Base-by-base conservation (phyloP, 92 coral and sea anemone genomes). In the Phenganax marumi region DNA sequence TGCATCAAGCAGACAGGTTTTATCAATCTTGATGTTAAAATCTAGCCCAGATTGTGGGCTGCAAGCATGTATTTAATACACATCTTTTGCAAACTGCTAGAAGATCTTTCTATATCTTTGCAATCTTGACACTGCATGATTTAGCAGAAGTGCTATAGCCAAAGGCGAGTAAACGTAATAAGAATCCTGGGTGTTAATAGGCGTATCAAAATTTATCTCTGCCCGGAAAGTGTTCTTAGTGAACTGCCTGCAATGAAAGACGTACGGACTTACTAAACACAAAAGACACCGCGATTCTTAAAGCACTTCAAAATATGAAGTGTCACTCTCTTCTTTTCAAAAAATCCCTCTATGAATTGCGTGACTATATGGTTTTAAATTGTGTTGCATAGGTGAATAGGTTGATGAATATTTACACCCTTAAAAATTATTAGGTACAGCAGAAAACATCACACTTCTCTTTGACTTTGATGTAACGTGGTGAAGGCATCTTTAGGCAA, bases 201-300 rank as follows among this genome's bases (percentile, higher is more conserved):
- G 49, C 49, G 25, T 25, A 14, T 33, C 19, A 19, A 66, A 10
- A 66, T 25, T 18, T 25, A 33, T 66, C 72, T 66, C 6, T 66
- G n/a, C 72, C 72, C 72, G 48, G 72, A 66, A 66, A 66, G 9
- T 17, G 68, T 19, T 23, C 72, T 66, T 12, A 25, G 25, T 17
- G 9, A 66, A 33, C 49, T 33, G 49, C 43, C 17, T 66, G 49
- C 10, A 33, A 66, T n/a, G 18, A 14, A 56, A 56, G 63, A 56
- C 63, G 0, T 10, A 14, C 19, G 63, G 6, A 56, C 63, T 56
- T 56, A 56, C 19, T 14, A 13, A 21, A 56, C 43, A 33, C 43
- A 33, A 33, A 33, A 33, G 43, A 33, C 43, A 33, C 43, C 43
- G 43, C 43, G 2, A 33, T 33, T 5, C 43, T 33, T 33, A 33